phyloP scores from a whole-genome alignment of 1,140 invertebrate genomes.

The Megathymus violae region DNA sequence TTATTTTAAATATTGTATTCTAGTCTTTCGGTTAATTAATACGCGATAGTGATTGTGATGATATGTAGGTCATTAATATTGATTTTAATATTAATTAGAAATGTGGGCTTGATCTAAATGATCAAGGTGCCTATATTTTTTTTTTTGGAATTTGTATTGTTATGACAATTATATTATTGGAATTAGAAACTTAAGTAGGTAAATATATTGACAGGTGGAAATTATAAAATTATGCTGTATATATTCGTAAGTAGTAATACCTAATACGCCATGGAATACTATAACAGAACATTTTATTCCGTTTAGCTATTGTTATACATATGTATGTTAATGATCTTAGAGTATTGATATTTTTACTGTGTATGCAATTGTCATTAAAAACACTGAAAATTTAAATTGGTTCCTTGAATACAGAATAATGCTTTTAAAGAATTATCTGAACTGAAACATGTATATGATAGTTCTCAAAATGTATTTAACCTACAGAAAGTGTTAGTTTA shows the following conservation, averaged over 20 bases:
- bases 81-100: slow-evolving; percentile 6
- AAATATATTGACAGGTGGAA: slow-evolving; percentile 1
- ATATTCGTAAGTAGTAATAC: background rate
- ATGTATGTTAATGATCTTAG: too few species aligned
- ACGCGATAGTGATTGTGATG: slow-evolving; percentile 14
- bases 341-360: too few species aligned
- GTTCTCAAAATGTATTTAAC: too few species aligned
- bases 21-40: slow-evolving; percentile 38
- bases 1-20: slow-evolving; percentile 38
- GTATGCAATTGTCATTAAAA: too few species aligned
- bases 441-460: too few species aligned
- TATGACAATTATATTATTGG: slow-evolving; percentile 2
- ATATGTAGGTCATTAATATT: slow-evolving; percentile 2
- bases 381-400: too few species aligned
- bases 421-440: too few species aligned
- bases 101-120: slow-evolving; percentile 1
- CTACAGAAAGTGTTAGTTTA: too few species aligned
- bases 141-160: slow-evolving; percentile 3
- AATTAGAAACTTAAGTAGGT: background rate
- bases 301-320: too few species aligned
- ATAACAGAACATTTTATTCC: too few species aligned
- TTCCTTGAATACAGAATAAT: too few species aligned
- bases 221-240: slow-evolving; percentile 4
- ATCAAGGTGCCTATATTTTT: background rate
- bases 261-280: too few species aligned